phyloP scores from a whole-genome alignment of 2,888 invertebrate species.

The Epirrhoe alternata region DNA sequence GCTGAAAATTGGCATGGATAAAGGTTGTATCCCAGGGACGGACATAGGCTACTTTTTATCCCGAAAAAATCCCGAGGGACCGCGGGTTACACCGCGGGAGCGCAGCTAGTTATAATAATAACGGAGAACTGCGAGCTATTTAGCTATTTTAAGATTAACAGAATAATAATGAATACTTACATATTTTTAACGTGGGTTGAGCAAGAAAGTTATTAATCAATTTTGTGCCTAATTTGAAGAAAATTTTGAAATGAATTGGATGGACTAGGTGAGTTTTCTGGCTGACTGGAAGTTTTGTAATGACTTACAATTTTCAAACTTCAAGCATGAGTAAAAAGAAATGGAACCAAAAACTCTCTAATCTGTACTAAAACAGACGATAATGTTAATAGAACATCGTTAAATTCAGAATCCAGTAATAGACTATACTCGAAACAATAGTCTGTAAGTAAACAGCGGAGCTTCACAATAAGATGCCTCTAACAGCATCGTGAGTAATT shows the following conservation, averaged over 20 bases:
- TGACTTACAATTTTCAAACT: too few relatives aligned
- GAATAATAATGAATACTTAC: background rate
- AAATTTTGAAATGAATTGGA: background rate
- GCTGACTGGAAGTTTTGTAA: background rate
- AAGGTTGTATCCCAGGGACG: too few relatives aligned
- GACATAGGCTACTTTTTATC: too few relatives aligned
- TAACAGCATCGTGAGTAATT: slow-evolving; percentile 17
- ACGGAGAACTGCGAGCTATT: background rate
- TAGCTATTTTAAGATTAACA: background rate
- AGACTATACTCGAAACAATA: slow-evolving; percentile 1
- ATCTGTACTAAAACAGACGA: background rate
- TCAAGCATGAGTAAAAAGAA: too few relatives aligned
- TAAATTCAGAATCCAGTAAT: slow-evolving; percentile 4
- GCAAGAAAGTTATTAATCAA: background rate
- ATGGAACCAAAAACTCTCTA: background rate
- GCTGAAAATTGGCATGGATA: too few relatives aligned
- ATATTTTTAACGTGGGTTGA: background rate
- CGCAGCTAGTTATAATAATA: background rate
- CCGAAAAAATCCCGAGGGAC: too few relatives aligned
- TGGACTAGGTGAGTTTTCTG: background rate
- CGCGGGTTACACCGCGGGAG: too few relatives aligned
- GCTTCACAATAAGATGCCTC: slow-evolving; percentile 7
- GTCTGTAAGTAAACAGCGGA: background rate
- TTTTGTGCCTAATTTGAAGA: background rate
- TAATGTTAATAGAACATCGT: background rate